These are phyloP conservation scores for Chromobotia macracanthus DNA, from an alignment of 2,797 vertebrate species.

Conservation along the genomic window DNA sequence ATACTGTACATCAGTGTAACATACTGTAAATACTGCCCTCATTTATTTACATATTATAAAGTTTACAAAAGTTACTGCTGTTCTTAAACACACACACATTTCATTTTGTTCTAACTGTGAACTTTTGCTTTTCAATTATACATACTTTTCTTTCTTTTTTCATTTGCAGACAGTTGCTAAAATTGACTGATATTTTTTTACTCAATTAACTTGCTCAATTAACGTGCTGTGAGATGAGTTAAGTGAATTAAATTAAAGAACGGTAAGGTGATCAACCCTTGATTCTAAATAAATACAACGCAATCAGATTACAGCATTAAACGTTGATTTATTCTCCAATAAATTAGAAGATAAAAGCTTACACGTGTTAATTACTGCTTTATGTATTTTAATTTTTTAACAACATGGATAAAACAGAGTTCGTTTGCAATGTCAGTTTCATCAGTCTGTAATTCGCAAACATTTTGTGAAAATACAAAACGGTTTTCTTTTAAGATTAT, in stretches of 20 bases:
- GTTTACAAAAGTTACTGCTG: no score
- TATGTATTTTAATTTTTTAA: background rate
- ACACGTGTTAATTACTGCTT: background rate
- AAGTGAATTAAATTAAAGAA: slow-evolving; percentile 7
- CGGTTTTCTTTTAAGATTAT: background rate
- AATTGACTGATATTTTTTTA: no score
- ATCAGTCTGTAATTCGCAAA: background rate
- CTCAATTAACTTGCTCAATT: slow-evolving; percentile 13
- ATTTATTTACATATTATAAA: background rate
- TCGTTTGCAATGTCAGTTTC: background rate
- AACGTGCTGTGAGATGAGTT: background rate
- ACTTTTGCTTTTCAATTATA: no score
- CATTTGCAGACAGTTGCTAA: no score
- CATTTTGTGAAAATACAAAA: slow-evolving; percentile 4
- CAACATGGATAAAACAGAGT: background rate
- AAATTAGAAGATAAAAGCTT: background rate
- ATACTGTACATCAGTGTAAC: background rate
- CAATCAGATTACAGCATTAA: slow-evolving; percentile 9
- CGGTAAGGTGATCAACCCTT: background rate
- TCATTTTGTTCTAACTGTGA: no score
- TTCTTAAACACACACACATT: no score
- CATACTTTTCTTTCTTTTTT: no score
- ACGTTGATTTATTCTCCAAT: background rate
- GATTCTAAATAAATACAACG: background rate
- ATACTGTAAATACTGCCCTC: background rate